Percentiles rank a stretch among this genome's conserved stretches.
phyloP scores from a whole-genome alignment of 2,888 invertebrate species.

The Watsonalla binaria region DNA sequence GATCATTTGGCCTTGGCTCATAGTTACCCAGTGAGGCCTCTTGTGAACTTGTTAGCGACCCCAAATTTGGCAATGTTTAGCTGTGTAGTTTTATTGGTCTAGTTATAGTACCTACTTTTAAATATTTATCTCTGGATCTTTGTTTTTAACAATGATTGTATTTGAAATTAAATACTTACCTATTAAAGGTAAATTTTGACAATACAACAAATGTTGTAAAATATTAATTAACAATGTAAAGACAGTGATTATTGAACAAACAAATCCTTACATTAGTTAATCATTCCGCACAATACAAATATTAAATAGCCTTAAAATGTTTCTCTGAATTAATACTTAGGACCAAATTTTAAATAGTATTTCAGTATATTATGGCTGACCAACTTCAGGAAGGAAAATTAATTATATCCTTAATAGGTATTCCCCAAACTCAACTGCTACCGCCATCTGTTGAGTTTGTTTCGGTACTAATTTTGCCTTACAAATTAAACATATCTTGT shows the following conservation, averaged over 20 bases:
- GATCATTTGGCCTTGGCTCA: conserved; percentile 16
- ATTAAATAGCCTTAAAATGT: too few relatives aligned
- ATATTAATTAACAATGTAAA: too few relatives aligned
- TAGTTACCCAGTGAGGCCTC: conserved; percentile 20
- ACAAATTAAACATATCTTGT: too few relatives aligned
- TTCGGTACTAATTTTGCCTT: background rate
- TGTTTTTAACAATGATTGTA: too few relatives aligned
- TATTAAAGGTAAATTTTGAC: too few relatives aligned
- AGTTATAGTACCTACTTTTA: too few relatives aligned
- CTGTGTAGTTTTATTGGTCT: background rate
- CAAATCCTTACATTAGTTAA: too few relatives aligned
- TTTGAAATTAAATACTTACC: too few relatives aligned
- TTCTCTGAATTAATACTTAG: background rate
- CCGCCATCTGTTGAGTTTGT: conserved; percentile 32
- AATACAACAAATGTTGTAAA: too few relatives aligned
- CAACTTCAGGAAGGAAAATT: background rate
- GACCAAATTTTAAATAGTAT: conserved; percentile 10
- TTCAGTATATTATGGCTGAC: background rate
- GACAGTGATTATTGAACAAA: too few relatives aligned
- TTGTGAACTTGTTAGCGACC: conserved; percentile 5
- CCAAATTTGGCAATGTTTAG: background rate
- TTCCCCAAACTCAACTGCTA: conserved; percentile 11
- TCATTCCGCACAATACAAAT: too few relatives aligned
- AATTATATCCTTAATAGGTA: background rate
- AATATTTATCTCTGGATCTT: too few relatives aligned